Base-by-base conservation (phyloP, 1,140 invertebrate species). In the Pentalonia nigronervosa region DNA sequence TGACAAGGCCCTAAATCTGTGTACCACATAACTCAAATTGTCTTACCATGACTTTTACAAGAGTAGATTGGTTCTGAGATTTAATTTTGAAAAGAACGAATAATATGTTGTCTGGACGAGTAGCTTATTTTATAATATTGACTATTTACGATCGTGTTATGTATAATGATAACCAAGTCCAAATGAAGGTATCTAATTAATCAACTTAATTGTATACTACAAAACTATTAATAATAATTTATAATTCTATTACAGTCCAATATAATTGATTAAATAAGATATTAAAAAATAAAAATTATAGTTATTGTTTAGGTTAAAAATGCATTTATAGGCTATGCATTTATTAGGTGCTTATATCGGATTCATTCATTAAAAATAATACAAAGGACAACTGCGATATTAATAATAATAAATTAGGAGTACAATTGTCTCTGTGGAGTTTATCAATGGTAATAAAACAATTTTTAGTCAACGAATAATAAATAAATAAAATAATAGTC, bases 311-410 rank as follows among this genome's bases (percentile, higher is more conserved):
- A 76, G 30, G 60, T 76, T n/a, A 76, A n/a, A 76, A 76, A 76
- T 14, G 11, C 60, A 76, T 76, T 76, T 14, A 67, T 67, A 41
- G 41, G 0, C 3, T 30, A 30, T 30, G n/a, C 30, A 17, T 23
- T 56, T 56, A 56, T 56, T 56, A 56, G 7, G 56, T 76, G 60
- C 25, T 30, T 76, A n/a, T n/a, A 76, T 76, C 30, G 17, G 17
- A 76, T 76, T n/a, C n/a, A 76, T 76, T 76, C 60, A n/a, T n/a
- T n/a, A 76, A 76, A 76, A 76, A 34, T 76, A 76, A n/a, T n/a
- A 76, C 60, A 76, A 76, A 76, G 30, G 30, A 76, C n/a, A 76
- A 76, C 60, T 76, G 14, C 60, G n/a, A n/a, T 76, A 76, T 76
- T 76, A 76, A 76, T 76, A 76, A 76, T 34, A n/a, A 67, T n/a